Conservation (phyloP, 2,888 invertebrate genomes). For the Ormyrus labotus region DNA sequence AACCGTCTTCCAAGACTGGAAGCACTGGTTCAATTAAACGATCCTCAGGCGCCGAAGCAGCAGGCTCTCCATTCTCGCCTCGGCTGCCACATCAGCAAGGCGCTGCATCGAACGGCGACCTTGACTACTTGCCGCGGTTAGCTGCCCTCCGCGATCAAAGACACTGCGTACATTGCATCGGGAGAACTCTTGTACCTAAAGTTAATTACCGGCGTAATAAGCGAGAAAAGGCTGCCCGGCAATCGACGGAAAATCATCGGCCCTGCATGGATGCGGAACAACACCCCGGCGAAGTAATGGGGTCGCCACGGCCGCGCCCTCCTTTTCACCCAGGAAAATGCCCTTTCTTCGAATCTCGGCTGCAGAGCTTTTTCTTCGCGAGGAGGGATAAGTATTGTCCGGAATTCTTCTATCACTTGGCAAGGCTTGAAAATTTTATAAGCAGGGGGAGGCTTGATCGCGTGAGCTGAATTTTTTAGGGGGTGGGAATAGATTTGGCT, state of each 20-base stretch:
- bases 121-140: slow-evolving; percentile 36
- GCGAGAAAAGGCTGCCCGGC: neutral
- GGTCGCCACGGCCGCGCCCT: slow-evolving; percentile 6
- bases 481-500: no score
- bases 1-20: no score
- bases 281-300: neutral
- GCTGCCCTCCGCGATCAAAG: neutral
- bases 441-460: no score
- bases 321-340: neutral
- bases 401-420: no score
- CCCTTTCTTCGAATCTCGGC: neutral
- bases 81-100: neutral
- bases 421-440: neutral
- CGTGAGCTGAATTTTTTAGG: no score
- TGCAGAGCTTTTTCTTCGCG: neutral
- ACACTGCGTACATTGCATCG: neutral
- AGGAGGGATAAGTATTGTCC: neutral
- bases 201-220: neutral
- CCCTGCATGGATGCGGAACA: neutral
- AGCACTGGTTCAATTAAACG: no score
- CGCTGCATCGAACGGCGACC: slow-evolving; percentile 26
- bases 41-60: no score
- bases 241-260: neutral
- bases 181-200: neutral
- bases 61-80: no score